These are phyloP conservation scores for Chrosomus eos DNA, from an alignment of 2,797 vertebrate genomes.

Conservation along the genomic window DNA sequence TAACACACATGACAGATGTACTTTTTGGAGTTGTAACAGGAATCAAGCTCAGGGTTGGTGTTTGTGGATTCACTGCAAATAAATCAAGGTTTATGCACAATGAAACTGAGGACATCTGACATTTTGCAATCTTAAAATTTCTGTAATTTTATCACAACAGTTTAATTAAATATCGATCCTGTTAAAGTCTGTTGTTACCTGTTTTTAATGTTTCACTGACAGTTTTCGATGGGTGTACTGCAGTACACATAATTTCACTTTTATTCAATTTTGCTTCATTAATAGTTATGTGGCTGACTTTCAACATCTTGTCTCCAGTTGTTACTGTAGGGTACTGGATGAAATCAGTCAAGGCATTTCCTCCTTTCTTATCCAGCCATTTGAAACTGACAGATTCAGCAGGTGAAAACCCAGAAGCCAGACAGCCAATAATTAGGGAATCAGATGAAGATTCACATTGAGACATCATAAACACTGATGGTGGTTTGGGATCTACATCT, in stretches of 20 bases:
- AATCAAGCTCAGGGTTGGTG: background rate
- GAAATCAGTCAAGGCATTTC: background rate
- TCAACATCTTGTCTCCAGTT: background rate
- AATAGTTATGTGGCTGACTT: background rate
- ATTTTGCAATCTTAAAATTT: background rate
- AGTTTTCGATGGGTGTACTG: background rate
- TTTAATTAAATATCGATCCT: background rate
- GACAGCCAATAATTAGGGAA: background rate
- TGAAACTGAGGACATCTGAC: background rate
- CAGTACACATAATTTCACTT: background rate
- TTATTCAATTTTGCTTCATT: background rate
- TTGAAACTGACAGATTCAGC: background rate
- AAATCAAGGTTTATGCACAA: background rate
- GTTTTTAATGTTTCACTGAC: background rate
- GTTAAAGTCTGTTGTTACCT: background rate
- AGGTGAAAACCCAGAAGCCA: background rate
- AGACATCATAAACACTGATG: background rate
- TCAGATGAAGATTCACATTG: background rate
- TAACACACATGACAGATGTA: slow-evolving; percentile 10
- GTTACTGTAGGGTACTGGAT: background rate
- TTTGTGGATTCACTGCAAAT: background rate
- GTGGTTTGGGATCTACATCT: background rate
- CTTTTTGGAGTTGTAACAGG: background rate
- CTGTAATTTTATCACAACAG: background rate
- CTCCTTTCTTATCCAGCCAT: background rate